Evolutionary conservation across 2,888 invertebrate species (phyloP).

Genomic region (Pseudoips prasinana): DNA sequence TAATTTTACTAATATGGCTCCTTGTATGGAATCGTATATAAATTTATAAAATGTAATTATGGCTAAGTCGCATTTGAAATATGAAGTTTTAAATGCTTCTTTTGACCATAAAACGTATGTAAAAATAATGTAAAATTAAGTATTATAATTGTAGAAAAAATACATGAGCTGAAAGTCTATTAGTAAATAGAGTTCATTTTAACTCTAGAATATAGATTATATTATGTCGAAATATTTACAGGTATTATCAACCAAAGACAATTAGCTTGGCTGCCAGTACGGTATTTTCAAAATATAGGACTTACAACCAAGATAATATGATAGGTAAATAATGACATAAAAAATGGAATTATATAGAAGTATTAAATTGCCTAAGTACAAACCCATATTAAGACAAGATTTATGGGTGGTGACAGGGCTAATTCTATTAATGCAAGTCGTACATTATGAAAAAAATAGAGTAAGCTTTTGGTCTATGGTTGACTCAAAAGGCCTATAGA

Average conservation of each 20-base stretch:
- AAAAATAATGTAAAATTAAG: constrained; percentile 4
- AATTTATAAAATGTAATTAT: constrained; percentile 28
- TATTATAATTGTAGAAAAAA: constrained; percentile 19
- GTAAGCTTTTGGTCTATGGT: constrained; percentile 12
- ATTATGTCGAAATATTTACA: constrained; percentile 21
- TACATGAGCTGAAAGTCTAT: constrained; percentile 32
- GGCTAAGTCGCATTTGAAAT: constrained; percentile 21
- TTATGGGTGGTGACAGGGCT: background rate
- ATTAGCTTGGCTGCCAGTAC: no score
- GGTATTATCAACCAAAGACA: constrained; percentile 26
- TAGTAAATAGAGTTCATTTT: constrained; percentile 40
- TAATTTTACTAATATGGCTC: constrained; percentile 48
- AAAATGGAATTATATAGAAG: no score
- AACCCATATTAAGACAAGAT: no score
- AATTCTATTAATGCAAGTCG: no score
- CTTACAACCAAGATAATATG: no score
- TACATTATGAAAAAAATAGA: no score
- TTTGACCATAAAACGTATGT: background rate
- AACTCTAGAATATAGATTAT: constrained; percentile 19
- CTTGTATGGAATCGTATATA: constrained; percentile 37
- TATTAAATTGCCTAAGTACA: no score
- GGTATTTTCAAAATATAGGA: no score
- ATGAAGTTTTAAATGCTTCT: constrained; percentile 15
- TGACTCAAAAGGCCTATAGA: constrained; percentile 37
- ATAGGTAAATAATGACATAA: no score